phyloP scores from a whole-genome alignment of 2,797 vertebrate species.

The Borostomias antarcticus region DNA sequence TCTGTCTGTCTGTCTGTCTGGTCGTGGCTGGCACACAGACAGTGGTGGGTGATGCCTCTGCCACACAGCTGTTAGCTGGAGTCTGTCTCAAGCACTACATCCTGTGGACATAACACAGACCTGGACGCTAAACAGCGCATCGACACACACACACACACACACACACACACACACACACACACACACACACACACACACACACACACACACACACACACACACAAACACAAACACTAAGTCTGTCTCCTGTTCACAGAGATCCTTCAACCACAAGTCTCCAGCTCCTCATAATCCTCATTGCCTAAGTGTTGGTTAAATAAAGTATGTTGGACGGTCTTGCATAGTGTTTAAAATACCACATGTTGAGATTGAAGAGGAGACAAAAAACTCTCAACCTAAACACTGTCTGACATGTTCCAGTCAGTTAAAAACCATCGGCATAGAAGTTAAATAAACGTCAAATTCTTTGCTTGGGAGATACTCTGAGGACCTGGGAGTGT shows the following conservation, averaged over 20 bases:
- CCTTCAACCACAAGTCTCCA: not conserved
- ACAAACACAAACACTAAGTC: not conserved
- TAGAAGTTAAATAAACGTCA: constrained; percentile 41
- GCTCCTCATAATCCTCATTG: not conserved
- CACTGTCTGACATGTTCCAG: constrained; percentile 20
- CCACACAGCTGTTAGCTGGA: not conserved
- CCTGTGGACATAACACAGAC: constrained; percentile 32
- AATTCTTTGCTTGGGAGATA: constrained; percentile 25
- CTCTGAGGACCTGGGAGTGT: constrained; percentile 31
- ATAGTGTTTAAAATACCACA: not conserved
- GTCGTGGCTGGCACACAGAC: constrained; percentile 11
- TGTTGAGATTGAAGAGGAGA: not conserved
- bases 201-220: not conserved
- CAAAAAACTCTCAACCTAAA: constrained; percentile 28
- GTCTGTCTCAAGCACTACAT: constrained; percentile 25
- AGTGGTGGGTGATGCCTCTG: not conserved
- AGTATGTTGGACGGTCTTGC: not conserved
- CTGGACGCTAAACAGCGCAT: constrained; percentile 13
- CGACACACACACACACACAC: not conserved
- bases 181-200: not conserved
- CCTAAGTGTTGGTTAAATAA: not conserved
- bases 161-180: not conserved
- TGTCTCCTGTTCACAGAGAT: not conserved
- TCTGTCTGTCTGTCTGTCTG: not conserved
- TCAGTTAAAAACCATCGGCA: constrained; percentile 34